These are phyloP conservation scores for Apteryx mantelli DNA, from an alignment of 2,113 vertebrate genomes.

Conservation along the genomic window DNA sequence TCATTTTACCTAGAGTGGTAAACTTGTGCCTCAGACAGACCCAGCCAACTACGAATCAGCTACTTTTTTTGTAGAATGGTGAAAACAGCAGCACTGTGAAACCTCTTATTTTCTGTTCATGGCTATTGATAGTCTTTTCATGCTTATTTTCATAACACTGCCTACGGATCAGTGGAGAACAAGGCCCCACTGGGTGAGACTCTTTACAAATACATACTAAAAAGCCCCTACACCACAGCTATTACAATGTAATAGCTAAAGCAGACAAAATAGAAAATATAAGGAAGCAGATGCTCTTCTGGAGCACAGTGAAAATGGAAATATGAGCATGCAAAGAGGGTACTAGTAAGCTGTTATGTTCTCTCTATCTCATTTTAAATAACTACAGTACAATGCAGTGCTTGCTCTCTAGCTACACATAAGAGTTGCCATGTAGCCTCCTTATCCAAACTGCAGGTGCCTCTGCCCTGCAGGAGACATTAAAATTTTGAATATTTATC, in stretches of 20 bases:
- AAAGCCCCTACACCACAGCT: neutral
- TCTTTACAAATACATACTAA: neutral
- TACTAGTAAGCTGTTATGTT: neutral
- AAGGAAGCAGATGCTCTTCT: neutral
- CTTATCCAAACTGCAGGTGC: neutral
- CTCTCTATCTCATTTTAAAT: neutral
- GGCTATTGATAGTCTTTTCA: neutral
- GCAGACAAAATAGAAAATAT: neutral
- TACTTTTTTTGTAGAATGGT: neutral
- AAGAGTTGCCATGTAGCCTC: neutral
- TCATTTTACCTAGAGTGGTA: neutral
- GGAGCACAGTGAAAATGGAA: neutral
- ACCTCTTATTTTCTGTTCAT: neutral
- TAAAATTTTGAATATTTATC: neutral
- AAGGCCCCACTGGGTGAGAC: neutral
- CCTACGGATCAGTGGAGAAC: neutral
- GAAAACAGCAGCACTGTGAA: neutral
- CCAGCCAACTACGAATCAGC: neutral
- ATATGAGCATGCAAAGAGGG: neutral
- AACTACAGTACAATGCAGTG: accelerated
- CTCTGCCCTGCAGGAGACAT: neutral
- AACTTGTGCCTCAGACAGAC: neutral
- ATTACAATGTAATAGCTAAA: neutral
- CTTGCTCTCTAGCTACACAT: accelerated
- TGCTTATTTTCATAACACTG: neutral